Base-by-base conservation (phyloP, 2,113 vertebrate species). In the Colaptes auratus region DNA sequence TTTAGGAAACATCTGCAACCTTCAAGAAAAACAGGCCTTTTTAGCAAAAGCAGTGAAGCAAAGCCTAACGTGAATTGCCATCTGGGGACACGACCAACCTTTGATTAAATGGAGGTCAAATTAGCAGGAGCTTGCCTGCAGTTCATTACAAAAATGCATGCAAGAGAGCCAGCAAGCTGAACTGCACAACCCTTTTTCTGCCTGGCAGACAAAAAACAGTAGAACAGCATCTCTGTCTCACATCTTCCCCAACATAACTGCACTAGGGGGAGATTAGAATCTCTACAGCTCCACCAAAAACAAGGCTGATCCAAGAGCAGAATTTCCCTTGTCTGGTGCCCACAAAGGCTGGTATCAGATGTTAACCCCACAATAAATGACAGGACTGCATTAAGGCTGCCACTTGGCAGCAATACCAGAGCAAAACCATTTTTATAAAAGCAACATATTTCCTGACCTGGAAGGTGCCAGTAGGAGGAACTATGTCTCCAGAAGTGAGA, bases 101-200 rank as follows among this genome's bases (percentile, higher is more conserved):
- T 75, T 74, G 92, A 67, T 94, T 87, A 95, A 89, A 66, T 12
- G 28, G 76, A 97, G 61, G 93, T 76, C 84, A 95, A 93, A 96
- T 66, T 55, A 93, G 58, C 60, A 73, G 69, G 63, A 82, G 71
- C 73, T 85, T 87, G 90, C 67, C 52, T 89, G 52, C 82, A 79
- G 83, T 83, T 94, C 78, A 74, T 91, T 95, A 87, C 50, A 91
- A 92, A 95, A 88, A 96, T 81, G 92, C 96, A 88, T 67, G n/a
- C 86, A 95, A 70, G 48, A 73, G 48, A 87, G 70, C 71, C 44
- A 83, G 56, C 50, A 52, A 63, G 80, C 73, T 87, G 83, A 94
- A 91, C 50, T 39, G 77, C 31, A 94, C 56, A 84, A 67, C 19
- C 7, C 20, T 80, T 80, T 80, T 88, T 82, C 91, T 70, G 83